Evolutionary conservation across 2,888 invertebrate genomes (phyloP).

Genomic region (Leptopilina myrica): DNA sequence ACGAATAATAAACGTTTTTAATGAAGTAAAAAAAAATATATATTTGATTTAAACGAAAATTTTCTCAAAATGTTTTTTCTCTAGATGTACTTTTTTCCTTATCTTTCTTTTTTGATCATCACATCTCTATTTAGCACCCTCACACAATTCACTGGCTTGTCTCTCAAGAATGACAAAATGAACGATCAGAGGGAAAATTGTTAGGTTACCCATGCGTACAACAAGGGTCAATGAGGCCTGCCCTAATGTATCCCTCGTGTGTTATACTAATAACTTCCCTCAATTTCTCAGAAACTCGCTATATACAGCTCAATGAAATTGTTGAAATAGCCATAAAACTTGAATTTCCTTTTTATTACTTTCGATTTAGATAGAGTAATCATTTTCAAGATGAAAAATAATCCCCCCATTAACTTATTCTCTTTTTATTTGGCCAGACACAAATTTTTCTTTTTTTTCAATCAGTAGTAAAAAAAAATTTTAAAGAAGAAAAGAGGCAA

Average conservation of each 20-base stretch:
- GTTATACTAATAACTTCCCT: slow-evolving; percentile 30
- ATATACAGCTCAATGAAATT: slow-evolving; percentile 1
- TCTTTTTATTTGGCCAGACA: not conserved
- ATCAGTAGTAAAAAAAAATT: no score
- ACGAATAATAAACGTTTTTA: no score
- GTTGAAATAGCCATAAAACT: not conserved
- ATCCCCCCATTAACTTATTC: not conserved
- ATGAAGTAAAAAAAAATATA: no score
- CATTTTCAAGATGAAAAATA: not conserved
- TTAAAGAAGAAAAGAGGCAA: no score
- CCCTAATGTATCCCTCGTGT: slow-evolving; percentile 25
- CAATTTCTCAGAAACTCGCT: not conserved
- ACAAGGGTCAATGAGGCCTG: slow-evolving; percentile 23
- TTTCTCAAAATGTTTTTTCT: not conserved
- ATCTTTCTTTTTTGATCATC: not conserved
- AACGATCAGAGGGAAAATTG: slow-evolving; percentile 10
- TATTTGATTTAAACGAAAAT: not conserved
- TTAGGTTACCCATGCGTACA: slow-evolving; percentile 23
- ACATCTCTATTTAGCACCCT: slow-evolving; percentile 27
- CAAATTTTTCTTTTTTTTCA: no score
- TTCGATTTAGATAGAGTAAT: slow-evolving; percentile 15
- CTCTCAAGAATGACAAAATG: slow-evolving; percentile 31
- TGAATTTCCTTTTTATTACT: not conserved
- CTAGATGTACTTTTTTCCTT: not conserved
- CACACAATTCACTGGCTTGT: not conserved